These are phyloP conservation scores for Formica selysi DNA, from an alignment of 1,140 invertebrate species.

Conservation along the genomic window DNA sequence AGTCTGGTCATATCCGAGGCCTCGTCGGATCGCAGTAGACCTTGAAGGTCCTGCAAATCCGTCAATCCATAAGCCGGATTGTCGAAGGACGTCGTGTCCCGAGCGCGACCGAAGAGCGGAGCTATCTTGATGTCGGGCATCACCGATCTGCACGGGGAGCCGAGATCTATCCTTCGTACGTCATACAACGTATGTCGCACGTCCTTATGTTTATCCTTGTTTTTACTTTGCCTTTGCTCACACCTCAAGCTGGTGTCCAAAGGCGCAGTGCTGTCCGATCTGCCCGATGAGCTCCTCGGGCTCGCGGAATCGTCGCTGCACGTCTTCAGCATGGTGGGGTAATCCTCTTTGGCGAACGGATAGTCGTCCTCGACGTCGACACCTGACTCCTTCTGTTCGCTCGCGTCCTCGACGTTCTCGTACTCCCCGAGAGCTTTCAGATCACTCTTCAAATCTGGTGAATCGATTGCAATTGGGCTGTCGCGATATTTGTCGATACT, in stretches of 20 bases:
- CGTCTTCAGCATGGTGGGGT: constrained; percentile 85
- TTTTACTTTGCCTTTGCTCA: constrained; percentile 58
- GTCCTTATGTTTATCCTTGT: constrained; percentile 65
- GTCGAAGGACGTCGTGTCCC: constrained; percentile 82
- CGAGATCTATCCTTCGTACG: constrained; percentile 81
- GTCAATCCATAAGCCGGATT: constrained; percentile 84
- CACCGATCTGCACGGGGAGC: constrained; percentile 80
- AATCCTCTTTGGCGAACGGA: constrained; percentile 85
- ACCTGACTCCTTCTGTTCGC: constrained; percentile 80
- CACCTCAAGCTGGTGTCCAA: constrained; percentile 79
- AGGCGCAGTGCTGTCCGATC: constrained; percentile 84
- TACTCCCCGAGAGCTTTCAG: constrained; percentile 70
- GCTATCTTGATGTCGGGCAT: constrained; percentile 78
- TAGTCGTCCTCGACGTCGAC: constrained; percentile 83
- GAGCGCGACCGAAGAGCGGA: constrained; percentile 69
- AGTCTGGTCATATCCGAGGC: constrained; percentile 80
- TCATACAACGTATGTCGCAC: constrained; percentile 78
- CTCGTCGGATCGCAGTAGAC: constrained; percentile 81
- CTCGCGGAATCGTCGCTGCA: constrained; percentile 85
- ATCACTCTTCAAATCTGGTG: constrained; percentile 68
- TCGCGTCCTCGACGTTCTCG: constrained; percentile 51
- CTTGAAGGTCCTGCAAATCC: constrained; percentile 81
- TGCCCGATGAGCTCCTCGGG: constrained; percentile 83
- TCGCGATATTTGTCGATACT: constrained; percentile 25
- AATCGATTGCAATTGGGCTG: not conserved